phyloP scores from a whole-genome alignment of 2,888 invertebrate genomes.

The Drosophila basisetae region DNA sequence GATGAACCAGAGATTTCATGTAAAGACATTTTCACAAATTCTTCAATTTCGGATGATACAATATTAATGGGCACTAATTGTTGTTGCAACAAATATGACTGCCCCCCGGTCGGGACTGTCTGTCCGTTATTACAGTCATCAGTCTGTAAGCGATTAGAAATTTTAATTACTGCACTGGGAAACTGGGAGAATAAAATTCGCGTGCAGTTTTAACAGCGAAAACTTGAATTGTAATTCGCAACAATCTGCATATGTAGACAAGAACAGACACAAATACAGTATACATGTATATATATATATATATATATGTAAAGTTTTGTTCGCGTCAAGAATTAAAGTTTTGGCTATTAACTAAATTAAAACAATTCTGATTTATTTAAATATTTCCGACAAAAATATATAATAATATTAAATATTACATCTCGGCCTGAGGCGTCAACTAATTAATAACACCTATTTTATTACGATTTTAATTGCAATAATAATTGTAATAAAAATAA shows the following conservation, averaged over 20 bases:
- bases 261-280: background rate
- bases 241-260: conserved; percentile 28
- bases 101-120: background rate
- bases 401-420: background rate
- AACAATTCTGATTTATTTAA: background rate
- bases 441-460: background rate
- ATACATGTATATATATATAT: background rate
- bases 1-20: conserved; percentile 20
- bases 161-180: conserved; percentile 43
- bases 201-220: conserved; percentile 43
- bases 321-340: background rate
- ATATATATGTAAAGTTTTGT: background rate
- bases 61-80: conserved; percentile 59
- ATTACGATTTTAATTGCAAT: background rate
- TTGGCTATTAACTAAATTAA: background rate
- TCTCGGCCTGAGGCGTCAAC: background rate
- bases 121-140: conserved; percentile 14
- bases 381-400: background rate
- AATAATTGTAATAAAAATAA: background rate
- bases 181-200: conserved; percentile 29
- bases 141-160: conserved; percentile 40
- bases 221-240: conserved; percentile 39
- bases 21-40: conserved; percentile 56
- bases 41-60: conserved; percentile 57
- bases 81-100: conserved; percentile 27